Percentiles rank a stretch among this genome's conserved stretches.
Evolutionary conservation across 2,888 invertebrate species (phyloP).

Genomic region (Tricholauxania praeusta): DNA sequence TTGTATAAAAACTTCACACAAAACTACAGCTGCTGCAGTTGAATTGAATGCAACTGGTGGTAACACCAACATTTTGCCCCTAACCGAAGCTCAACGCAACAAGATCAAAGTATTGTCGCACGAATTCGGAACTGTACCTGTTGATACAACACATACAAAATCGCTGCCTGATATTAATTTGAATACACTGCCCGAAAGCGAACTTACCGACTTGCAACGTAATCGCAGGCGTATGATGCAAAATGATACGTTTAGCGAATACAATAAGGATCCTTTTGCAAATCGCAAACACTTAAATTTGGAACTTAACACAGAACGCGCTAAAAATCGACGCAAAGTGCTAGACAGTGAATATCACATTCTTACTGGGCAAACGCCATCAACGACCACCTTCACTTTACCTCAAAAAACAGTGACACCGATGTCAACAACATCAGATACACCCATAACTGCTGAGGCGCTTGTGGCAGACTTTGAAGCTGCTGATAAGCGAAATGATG

Average conservation of each 20-base stretch:
- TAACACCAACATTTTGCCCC: slow-evolving; percentile 12
- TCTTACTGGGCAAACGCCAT: slow-evolving; percentile 47
- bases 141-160: slow-evolving; percentile 49
- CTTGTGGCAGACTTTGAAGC: slow-evolving; percentile 21
- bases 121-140: slow-evolving; percentile 70
- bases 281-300: slow-evolving; percentile 52
- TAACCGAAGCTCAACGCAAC: slow-evolving; percentile 74
- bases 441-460: slow-evolving; percentile 34
- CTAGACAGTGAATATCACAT: slow-evolving; percentile 57
- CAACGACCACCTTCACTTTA: slow-evolving; percentile 38
- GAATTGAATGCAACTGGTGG: slow-evolving; percentile 3
- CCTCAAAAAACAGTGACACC: slow-evolving; percentile 52
- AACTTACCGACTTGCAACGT: slow-evolving; percentile 62
- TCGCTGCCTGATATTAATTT: slow-evolving; percentile 55
- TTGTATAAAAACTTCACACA: slow-evolving; percentile 45
- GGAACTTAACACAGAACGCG: slow-evolving; percentile 54
- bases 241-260: slow-evolving; percentile 55
- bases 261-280: slow-evolving; percentile 50
- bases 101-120: slow-evolving; percentile 73
- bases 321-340: slow-evolving; percentile 55
- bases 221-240: slow-evolving; percentile 65
- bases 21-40: slow-evolving; percentile 11
- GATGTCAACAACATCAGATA: slow-evolving; percentile 57
- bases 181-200: slow-evolving; percentile 47
- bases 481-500: slow-evolving; percentile 38